A percentile compares a stretch with the other conserved stretches of the same genome.
Evolutionary conservation across 35 echinoderm and acorn worm genomes (phyloP).

Genomic region (Apostichopus japonicus): DNA sequence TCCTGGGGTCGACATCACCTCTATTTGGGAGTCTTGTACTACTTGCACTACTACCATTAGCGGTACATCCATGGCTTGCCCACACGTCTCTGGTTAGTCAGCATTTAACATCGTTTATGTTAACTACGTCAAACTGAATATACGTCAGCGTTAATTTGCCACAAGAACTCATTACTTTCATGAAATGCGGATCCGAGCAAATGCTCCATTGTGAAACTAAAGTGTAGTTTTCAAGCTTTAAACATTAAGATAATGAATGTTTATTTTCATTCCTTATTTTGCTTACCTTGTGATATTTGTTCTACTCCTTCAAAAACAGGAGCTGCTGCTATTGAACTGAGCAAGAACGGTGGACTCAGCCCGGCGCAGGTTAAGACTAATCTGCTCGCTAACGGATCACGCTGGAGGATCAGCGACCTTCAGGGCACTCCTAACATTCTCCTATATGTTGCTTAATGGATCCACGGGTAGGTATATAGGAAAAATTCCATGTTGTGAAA

Average conservation of each 20-base stretch:
- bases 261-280: background rate
- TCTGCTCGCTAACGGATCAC: background rate
- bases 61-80: constrained; percentile 79
- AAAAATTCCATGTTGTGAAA: no score
- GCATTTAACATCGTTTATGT: background rate
- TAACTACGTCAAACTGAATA: no score
- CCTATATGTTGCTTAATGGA: constrained; percentile 26
- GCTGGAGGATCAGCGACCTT: background rate
- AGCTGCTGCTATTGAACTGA: constrained; percentile 14
- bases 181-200: background rate
- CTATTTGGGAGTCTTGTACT: constrained; percentile 17
- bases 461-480: background rate
- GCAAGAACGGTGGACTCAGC: background rate
- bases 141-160: background rate
- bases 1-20: constrained; percentile 68
- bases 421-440: constrained; percentile 28
- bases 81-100: constrained; percentile 63
- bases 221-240: background rate
- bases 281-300: background rate
- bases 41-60: constrained; percentile 33
- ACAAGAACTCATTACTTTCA: background rate
- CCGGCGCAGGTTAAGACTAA: constrained; percentile 45
- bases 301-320: background rate
- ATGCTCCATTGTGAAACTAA: background rate
- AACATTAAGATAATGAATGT: background rate